Evolutionary conservation across 2,797 vertebrate species (phyloP).

Genomic region (Gymnopithys bicolor): DNA sequence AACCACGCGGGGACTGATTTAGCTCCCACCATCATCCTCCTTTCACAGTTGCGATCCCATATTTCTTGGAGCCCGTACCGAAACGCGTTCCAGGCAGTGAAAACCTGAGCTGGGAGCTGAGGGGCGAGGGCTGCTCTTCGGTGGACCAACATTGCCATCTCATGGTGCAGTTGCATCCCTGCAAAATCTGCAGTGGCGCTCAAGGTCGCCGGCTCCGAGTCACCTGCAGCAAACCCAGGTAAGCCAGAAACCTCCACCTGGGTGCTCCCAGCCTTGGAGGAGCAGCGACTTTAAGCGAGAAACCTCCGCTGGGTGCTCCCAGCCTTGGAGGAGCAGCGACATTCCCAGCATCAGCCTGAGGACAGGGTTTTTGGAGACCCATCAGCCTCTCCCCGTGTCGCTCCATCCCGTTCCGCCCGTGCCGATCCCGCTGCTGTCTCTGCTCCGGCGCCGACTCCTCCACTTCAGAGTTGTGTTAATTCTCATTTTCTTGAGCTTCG

Average conservation of each 20-base stretch:
- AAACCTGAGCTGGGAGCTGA: background rate
- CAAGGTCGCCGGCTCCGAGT: rapidly evolving
- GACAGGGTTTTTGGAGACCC: rapidly evolving
- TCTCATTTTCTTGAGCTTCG: constrained; percentile 46
- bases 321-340: background rate
- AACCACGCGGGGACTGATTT: background rate
- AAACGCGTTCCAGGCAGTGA: background rate
- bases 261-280: background rate
- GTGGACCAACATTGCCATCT: constrained; percentile 63
- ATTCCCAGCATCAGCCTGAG: background rate
- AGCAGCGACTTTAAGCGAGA: too few relatives aligned
- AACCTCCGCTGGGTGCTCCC: too few relatives aligned
- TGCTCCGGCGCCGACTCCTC: background rate
- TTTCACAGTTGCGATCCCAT: background rate
- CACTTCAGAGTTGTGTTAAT: background rate
- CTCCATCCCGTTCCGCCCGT: rapidly evolving
- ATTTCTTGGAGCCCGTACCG: background rate
- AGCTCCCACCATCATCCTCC: background rate
- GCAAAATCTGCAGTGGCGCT: background rate
- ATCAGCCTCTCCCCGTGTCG: too few relatives aligned
- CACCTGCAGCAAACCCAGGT: background rate
- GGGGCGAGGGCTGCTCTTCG: background rate
- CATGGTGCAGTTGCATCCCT: background rate
- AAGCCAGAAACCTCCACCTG: background rate
- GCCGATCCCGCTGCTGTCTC: background rate